Conservation (phyloP, 2,113 vertebrate species). For the Anarhynchus alexandrinus region DNA sequence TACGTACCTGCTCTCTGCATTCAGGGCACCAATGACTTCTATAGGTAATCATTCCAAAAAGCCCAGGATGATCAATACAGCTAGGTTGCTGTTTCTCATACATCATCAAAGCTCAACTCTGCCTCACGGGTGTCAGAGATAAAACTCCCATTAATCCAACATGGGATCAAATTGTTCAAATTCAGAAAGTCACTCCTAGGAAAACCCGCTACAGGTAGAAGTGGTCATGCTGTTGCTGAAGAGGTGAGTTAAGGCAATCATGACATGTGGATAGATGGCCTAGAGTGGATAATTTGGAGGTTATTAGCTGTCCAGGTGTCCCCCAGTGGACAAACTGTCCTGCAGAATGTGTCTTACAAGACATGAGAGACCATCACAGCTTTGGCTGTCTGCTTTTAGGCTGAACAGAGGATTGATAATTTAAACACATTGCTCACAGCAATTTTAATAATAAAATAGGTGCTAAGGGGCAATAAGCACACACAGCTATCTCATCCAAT, state of each 20-base stretch:
- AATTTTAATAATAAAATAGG: neutral
- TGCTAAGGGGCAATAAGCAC: neutral
- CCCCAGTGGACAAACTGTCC: neutral
- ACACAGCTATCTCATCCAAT: neutral
- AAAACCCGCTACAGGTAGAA: neutral
- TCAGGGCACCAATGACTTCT: neutral
- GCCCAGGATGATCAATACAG: neutral
- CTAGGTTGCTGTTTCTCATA: neutral
- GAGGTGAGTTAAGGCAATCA: neutral
- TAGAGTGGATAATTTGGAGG: neutral
- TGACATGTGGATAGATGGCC: neutral
- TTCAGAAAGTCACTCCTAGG: neutral
- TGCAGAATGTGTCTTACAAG: neutral
- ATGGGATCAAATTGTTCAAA: neutral
- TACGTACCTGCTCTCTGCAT: rapidly evolving
- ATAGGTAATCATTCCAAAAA: neutral
- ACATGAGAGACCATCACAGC: neutral
- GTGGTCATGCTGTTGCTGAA: neutral
- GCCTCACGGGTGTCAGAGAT: neutral
- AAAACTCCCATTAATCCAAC: neutral
- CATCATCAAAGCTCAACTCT: neutral
- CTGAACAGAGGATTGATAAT: neutral
- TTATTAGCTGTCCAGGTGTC: neutral
- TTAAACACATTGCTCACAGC: neutral
- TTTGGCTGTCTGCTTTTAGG: neutral